Base-by-base conservation (phyloP, 2,113 vertebrate species). In the Lamprologus tigripictilis region DNA sequence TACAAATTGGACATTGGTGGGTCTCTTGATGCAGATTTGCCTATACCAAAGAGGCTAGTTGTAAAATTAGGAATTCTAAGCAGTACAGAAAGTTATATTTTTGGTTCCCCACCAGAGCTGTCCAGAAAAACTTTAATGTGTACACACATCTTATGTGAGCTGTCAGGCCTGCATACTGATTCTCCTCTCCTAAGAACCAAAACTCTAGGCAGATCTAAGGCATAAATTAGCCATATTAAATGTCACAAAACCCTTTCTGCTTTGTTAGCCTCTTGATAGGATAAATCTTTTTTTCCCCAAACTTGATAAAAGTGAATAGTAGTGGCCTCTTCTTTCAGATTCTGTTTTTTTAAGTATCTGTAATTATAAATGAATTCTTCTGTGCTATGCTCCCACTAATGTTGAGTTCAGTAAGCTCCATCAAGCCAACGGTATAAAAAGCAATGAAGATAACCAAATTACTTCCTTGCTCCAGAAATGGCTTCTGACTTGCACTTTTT, bases 11-110 rank as follows among this genome's bases (percentile, higher is more conserved):
- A 88, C 87, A 83, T 61, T 91, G 92, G 93, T 42, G 85, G 85
- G 94, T 86, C 95, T 94, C 85, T 95, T 90, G 91, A 92, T 96
- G 91, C 95, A 96, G 92, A 96, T 96, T 94, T 94, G 95, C 96
- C 96, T 96, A 97, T 97, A 97, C 98, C 97, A 98, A 99, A 99
- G 97, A 98, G 96, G 94, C 97, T 96, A 88, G 95, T 91, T 94
- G 94, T 94, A 86, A 94, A 91, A 87, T 66, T 28, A 85, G 84
- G 87, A 86, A 92, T 81, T 86, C 35, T 6, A 54, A 89, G 89
- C 89, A 90, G 91, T 89, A 83, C 86, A 86, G 83, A 86, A 83
- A 88, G 23, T 47, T 76, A 47, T 76, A 45, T 17, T 47, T 76
- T 47, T 47, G 42, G 23, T 87, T 76, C 81, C 80, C 82, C 81